Evolutionary conservation across 1,140 invertebrate species (phyloP).

Genomic region (Drosophila tsacasi): DNA sequence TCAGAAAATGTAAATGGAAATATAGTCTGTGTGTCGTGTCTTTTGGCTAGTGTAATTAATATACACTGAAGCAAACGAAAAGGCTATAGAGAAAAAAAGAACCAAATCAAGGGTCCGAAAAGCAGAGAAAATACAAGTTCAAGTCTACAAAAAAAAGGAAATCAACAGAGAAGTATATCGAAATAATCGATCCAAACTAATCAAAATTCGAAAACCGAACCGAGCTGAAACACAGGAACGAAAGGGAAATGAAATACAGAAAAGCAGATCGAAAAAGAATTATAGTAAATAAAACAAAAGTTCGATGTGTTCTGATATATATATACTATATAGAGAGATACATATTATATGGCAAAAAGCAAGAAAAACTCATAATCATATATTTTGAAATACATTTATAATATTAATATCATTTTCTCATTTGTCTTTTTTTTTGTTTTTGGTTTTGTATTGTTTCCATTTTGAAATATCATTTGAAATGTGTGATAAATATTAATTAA

Average conservation of each 20-base stretch:
- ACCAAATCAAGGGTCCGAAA: conserved; percentile 1
- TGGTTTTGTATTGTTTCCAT: conserved; percentile 63
- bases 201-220: conserved; percentile 20
- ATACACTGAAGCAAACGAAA: conserved; percentile 21
- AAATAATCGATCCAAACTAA: conserved; percentile 20
- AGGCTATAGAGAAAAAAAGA: conserved; percentile 9
- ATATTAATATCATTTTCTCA: conserved; percentile 73
- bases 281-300: conserved; percentile 42
- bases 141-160: neutral
- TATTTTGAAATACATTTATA: conserved; percentile 84
- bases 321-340: conserved; percentile 51
- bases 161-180: neutral
- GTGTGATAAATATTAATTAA: conserved; percentile 81
- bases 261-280: conserved; percentile 24
- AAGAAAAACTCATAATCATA: conserved; percentile 83
- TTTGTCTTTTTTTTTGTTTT: conserved; percentile 40
- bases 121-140: conserved; percentile 11
- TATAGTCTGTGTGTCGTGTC: conserved; percentile 20
- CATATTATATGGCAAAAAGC: conserved; percentile 76
- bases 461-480: conserved; percentile 83
- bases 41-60: conserved; percentile 28
- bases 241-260: conserved; percentile 19
- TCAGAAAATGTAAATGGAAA: conserved; percentile 6
- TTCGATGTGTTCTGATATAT: conserved; percentile 66
- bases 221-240: conserved; percentile 8